Percentiles rank a stretch among this genome's conserved stretches.
Conservation (phyloP, 2,113 vertebrate species). For the Eurystomus gularis region DNA sequence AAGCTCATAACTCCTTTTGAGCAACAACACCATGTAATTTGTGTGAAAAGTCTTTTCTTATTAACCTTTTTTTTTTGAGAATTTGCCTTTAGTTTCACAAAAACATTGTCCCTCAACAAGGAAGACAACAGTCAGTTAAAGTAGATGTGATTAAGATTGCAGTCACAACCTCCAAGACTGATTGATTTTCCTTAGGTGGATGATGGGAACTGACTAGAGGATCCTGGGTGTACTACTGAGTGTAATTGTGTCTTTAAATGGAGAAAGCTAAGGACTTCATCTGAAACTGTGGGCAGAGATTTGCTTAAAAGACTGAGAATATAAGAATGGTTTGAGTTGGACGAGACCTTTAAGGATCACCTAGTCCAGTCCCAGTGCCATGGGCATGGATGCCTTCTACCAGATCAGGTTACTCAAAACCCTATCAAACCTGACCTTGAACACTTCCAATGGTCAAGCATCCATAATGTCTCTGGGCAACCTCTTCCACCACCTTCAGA, state of each 20-base stretch:
- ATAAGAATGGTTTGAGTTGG: too few relatives aligned
- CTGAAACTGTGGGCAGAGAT: not conserved
- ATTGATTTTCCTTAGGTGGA: not conserved
- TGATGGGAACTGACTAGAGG: not conserved
- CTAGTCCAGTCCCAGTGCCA: too few relatives aligned
- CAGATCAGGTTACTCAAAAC: too few relatives aligned
- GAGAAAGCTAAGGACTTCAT: not conserved
- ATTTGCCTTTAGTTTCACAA: not conserved
- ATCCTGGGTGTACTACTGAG: not conserved
- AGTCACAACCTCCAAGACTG: not conserved
- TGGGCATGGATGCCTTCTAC: too few relatives aligned
- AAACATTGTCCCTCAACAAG: not conserved
- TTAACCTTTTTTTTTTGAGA: not conserved
- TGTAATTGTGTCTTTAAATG: not conserved
- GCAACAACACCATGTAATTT: not conserved
- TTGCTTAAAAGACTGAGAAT: not conserved
- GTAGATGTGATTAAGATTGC: not conserved
- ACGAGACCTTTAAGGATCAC: too few relatives aligned
- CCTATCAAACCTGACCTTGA: too few relatives aligned
- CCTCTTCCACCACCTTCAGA: too few relatives aligned
- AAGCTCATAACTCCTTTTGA: not conserved
- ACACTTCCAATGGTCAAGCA: too few relatives aligned
- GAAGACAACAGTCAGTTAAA: not conserved
- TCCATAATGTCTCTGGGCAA: too few relatives aligned
- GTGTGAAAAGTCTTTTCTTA: not conserved